These are phyloP conservation scores for Podiceps cristatus DNA, from an alignment of 2,113 vertebrate species.

Conservation along the genomic window DNA sequence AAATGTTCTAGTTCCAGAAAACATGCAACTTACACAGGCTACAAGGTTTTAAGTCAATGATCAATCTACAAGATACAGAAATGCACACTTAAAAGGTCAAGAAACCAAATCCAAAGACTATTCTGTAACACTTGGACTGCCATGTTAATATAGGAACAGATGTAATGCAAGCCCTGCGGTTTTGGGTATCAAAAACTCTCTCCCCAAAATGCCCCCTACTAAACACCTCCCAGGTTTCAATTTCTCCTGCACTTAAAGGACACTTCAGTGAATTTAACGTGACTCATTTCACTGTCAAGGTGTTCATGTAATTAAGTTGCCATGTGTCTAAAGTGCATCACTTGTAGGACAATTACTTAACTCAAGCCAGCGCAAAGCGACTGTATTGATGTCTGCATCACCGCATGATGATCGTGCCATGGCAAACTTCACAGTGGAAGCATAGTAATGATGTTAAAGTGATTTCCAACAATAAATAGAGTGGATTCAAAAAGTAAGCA, in stretches of 20 bases:
- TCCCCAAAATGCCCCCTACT: neutral
- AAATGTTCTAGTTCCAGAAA: neutral
- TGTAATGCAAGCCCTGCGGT: neutral
- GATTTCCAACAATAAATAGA: neutral
- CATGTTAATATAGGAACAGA: neutral
- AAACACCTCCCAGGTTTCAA: neutral
- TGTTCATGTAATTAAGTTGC: neutral
- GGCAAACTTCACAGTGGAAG: neutral
- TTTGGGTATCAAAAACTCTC: neutral
- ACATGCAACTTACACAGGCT: neutral
- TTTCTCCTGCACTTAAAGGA: neutral
- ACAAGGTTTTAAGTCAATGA: neutral
- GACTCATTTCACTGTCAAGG: neutral
- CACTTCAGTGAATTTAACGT: neutral
- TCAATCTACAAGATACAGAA: neutral
- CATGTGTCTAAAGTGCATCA: neutral
- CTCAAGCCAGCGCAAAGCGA: neutral
- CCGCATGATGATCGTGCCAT: neutral
- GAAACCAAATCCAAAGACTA: neutral
- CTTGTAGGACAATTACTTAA: constrained; percentile 10
- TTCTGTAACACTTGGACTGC: neutral
- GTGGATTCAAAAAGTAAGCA: neutral
- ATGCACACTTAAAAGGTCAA: neutral
- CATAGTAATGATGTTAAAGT: neutral
- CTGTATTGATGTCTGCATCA: neutral